Percentiles rank a stretch among this genome's conserved stretches.
Evolutionary conservation across 1,140 invertebrate genomes (phyloP).

Genomic region (Cyclina sinensis): DNA sequence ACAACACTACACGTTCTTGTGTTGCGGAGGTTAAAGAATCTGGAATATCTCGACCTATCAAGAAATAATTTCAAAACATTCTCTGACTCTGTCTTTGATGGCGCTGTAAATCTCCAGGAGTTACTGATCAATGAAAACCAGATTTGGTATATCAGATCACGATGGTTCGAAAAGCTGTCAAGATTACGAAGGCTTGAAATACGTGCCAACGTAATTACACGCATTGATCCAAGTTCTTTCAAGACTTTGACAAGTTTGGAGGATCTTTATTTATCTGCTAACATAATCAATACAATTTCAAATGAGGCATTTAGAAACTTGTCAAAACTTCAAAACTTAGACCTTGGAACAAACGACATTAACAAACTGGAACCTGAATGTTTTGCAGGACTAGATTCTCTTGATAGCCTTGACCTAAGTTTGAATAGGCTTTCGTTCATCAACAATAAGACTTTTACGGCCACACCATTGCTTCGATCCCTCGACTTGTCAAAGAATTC

Average conservation of each 20-base stretch:
- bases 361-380: slow-evolving; percentile 48
- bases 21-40: slow-evolving; percentile 29
- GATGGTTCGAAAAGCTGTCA: slow-evolving; percentile 66
- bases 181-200: slow-evolving; percentile 56
- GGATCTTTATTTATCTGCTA: slow-evolving; percentile 51
- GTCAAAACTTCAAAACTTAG: slow-evolving; percentile 52
- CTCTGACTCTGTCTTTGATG: slow-evolving; percentile 59
- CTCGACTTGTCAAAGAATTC: slow-evolving; percentile 69
- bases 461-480: slow-evolving; percentile 25
- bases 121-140: slow-evolving; percentile 64
- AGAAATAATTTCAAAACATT: slow-evolving; percentile 66
- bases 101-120: slow-evolving; percentile 51
- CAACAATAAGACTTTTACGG: slow-evolving; percentile 57
- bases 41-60: slow-evolving; percentile 68
- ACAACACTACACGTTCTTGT: slow-evolving; percentile 5
- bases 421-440: slow-evolving; percentile 63
- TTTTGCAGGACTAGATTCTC: slow-evolving; percentile 55
- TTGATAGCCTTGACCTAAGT: slow-evolving; percentile 60
- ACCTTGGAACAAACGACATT: slow-evolving; percentile 68
- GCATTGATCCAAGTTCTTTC: slow-evolving; percentile 60
- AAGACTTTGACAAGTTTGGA: slow-evolving; percentile 35
- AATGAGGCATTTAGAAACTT: slow-evolving; percentile 65
- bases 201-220: slow-evolving; percentile 55
- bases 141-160: slow-evolving; percentile 53
- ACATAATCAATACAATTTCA: slow-evolving; percentile 50